phyloP scores from a whole-genome alignment of 2,113 vertebrate genomes.

The Erythrolamprus reginae region DNA sequence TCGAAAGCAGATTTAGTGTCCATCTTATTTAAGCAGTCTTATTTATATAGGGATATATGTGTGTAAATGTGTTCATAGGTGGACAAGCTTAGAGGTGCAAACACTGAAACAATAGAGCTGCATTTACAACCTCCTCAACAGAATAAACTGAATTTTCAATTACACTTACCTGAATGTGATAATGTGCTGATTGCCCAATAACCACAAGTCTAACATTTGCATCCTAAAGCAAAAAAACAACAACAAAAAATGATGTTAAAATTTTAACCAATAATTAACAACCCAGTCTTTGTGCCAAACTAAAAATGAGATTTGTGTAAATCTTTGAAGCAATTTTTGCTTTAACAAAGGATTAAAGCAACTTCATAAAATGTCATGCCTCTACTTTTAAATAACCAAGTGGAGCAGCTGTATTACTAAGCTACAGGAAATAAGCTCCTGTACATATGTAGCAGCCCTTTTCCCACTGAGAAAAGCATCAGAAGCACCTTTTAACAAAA shows the following conservation, averaged over 20 bases:
- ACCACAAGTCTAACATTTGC: constrained; percentile 81
- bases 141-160: background rate
- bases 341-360: background rate
- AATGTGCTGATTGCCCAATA: constrained; percentile 85
- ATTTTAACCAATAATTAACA: background rate
- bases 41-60: background rate
- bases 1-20: background rate
- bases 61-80: background rate
- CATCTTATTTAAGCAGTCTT: background rate
- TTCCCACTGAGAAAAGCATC: background rate
- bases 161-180: constrained; percentile 84
- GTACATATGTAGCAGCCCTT: background rate
- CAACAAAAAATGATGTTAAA: background rate
- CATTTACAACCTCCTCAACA: background rate
- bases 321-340: background rate
- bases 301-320: background rate
- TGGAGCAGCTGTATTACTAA: background rate
- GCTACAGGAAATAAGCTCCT: background rate
- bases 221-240: constrained; percentile 67
- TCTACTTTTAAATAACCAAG: background rate
- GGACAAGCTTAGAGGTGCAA: background rate
- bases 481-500: background rate
- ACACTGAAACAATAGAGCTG: background rate
- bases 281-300: background rate
- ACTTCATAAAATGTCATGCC: background rate